Base-by-base conservation (phyloP, 1,140 invertebrate species). In the Cydia fagiglandana region DNA sequence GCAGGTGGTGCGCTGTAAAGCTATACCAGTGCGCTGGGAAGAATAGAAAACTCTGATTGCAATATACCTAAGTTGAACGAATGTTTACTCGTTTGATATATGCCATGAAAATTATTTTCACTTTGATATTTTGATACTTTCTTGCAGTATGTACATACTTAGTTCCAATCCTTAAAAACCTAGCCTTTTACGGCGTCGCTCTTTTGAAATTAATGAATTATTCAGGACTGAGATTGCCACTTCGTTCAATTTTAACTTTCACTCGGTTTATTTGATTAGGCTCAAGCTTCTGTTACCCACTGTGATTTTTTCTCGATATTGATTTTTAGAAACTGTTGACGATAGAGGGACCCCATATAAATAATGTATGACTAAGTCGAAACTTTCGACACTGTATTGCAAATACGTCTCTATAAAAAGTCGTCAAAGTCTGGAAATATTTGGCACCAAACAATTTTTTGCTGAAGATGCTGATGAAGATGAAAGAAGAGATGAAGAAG, bases 241-340 rank as follows among this genome's bases (percentile, higher is more conserved):
- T 83, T 78, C 79, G 79, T 80, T 79, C 79, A 85, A 82, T 81
- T 85, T 85, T 80, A 81, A 85, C 80, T 83, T 85, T 81, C 74
- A 82, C 79, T 78, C 75, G 73, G 78, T 79, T 83, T 85, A 85
- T 84, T 85, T 84, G 84, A 84, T 84, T 81, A 84, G 81, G 80
- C 78, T 78, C 76, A 81, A 81, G 81, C 73, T 79, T 78, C 75
- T 75, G 76, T 77, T 80, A 56, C 12, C 41, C 7, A 47, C 74
- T 76, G 77, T 75, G 77, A 77, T 81, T 80, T 81, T 73, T 77
- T 64, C 77, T 30, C 74, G 66, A 76, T 82, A 85, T 85, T 82
- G 78, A 83, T 82, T 82, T 78, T 83, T 77, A 24, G 66, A 76
- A 78, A 61, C 73, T 82, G 64, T 78, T 80, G 64, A 75, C 76